Evolutionary conservation across 2,113 vertebrate species (phyloP), one percentile per base, ranked within the genome.

Genomic region (Uria lomvia): DNA sequence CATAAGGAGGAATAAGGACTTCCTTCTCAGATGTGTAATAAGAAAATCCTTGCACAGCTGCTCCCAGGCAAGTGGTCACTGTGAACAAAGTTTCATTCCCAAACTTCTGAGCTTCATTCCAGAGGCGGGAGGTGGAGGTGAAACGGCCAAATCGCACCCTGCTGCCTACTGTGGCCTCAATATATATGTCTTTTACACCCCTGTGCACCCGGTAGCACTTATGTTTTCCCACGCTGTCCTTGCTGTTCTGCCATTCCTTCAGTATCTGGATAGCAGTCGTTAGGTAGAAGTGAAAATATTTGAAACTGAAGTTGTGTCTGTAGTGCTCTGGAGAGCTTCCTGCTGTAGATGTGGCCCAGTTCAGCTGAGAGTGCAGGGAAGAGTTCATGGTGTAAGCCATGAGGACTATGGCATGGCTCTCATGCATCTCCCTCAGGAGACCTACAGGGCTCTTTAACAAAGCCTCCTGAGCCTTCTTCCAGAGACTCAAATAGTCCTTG

Each of bases 281-380:
- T 58, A 98, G 86, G 62, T 98, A 98, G 86, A 98, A 98, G 78
- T 98, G 98, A 26, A 98, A 93, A 24, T 97, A 98, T 10, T 98
- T 98, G 86, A 98, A 98, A 45, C 3, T 86, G 91, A 97, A 98
- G 7, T 95, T 90, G 11, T 76, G 63, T 19, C 71, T 80, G 74
- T 98, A 98, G 50, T 96, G 36, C 40, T 92, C 84, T 8, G 96
- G 86, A 76, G 97, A 95, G 26, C 24, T 66, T 45, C 96, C 96
- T 50, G 55, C 84, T 12, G 14, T 85, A 62, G 93, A 75, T 62
- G 98, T 94, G 53, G 97, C 97, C 36, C 18, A 52, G 58, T 95
- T 90, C 34, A 98, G 92, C 40, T 98, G 86, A 2, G 91, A 91
- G 84, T 98, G 95, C 65, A 98, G 73, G 38, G 95, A 91, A 27